Evolutionary conservation across 2,113 vertebrate genomes (phyloP).

Genomic region (Phaethornis superciliosus): DNA sequence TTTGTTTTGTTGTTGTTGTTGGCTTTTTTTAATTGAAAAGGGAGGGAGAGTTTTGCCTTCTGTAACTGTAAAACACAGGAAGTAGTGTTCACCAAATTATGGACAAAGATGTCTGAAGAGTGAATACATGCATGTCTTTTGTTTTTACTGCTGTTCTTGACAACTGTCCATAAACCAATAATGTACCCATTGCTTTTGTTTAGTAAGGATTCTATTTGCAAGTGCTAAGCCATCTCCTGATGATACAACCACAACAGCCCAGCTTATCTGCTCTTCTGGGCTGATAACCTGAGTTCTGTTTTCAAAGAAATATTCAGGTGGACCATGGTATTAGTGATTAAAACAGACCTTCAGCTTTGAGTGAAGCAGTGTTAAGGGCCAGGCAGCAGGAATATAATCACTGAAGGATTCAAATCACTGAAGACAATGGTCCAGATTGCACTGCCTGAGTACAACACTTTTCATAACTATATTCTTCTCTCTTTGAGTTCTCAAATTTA

Average conservation of each 20-base stretch:
- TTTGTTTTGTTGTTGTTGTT: no score
- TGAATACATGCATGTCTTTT: not conserved
- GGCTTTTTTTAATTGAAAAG: rapidly evolving
- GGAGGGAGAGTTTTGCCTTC: not conserved
- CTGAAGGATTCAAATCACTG: not conserved
- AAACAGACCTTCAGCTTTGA: not conserved
- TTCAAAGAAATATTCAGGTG: not conserved
- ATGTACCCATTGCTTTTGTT: not conserved
- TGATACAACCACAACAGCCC: not conserved
- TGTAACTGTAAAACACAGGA: not conserved
- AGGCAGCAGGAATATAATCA: not conserved
- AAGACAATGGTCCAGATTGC: not conserved
- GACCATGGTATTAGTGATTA: not conserved
- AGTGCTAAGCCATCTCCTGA: not conserved
- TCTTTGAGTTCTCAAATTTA: not conserved
- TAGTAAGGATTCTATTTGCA: not conserved
- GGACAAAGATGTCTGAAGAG: not conserved
- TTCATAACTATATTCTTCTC: not conserved
- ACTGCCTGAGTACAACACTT: not conserved
- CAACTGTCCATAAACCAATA: not conserved
- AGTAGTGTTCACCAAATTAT: not conserved
- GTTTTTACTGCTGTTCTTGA: not conserved
- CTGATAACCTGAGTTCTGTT: not conserved
- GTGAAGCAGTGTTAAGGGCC: not conserved
- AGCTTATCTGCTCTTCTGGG: not conserved